Evolutionary conservation across 23 tunicate species (phyloP).

Genomic region (Halocynthia aurantium): DNA sequence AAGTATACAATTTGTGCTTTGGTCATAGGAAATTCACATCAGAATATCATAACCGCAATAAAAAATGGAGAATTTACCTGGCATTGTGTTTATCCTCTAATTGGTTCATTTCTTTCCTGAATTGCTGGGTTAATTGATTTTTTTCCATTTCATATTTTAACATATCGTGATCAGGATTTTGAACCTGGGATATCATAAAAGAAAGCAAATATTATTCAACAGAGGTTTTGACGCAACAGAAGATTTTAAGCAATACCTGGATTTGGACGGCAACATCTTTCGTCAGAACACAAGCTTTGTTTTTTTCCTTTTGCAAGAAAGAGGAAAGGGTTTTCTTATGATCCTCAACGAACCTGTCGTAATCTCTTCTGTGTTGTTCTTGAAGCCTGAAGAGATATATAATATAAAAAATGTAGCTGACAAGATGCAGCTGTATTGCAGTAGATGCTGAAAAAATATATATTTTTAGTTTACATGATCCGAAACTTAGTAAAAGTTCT

Average conservation of each 20-base stretch:
- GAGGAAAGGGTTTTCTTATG: conserved; percentile 55
- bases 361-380: conserved; percentile 59
- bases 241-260: conserved; percentile 1
- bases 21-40: too few species aligned
- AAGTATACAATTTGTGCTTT: too few species aligned
- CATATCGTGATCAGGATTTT: background rate
- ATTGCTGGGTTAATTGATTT: background rate
- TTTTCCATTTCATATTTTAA: conserved; percentile 5
- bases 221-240: background rate
- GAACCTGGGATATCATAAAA: background rate
- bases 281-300: background rate
- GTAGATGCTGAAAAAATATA: background rate
- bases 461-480: background rate
- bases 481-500: background rate
- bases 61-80: background rate
- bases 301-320: conserved; percentile 50
- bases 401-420: background rate
- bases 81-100: background rate
- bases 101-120: background rate
- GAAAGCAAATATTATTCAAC: too few species aligned
- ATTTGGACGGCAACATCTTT: conserved; percentile 18
- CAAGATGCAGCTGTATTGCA: background rate
- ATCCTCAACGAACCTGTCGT: conserved; percentile 48
- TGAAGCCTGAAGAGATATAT: conserved; percentile 32
- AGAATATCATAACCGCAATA: too few species aligned